phyloP scores from a whole-genome alignment of 2,888 invertebrate species.

The Steromphala cineraria region DNA sequence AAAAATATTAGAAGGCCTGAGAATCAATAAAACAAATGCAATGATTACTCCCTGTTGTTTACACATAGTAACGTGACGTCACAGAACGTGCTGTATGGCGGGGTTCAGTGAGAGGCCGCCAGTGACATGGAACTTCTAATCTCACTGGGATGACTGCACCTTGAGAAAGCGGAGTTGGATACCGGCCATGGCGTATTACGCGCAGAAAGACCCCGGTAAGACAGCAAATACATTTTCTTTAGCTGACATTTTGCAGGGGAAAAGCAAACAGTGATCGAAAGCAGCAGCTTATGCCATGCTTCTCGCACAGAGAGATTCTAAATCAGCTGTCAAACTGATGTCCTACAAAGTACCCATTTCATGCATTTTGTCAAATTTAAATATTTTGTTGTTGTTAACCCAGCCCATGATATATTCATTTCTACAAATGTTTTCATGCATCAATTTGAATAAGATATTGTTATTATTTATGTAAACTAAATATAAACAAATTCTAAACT shows the following conservation, averaged over 20 bases:
- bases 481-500: no score
- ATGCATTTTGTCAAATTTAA: no score
- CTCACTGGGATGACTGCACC: background rate
- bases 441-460: no score
- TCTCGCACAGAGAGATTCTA: no score
- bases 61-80: conserved; percentile 8
- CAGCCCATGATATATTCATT: no score
- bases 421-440: no score
- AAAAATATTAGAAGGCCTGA: no score
- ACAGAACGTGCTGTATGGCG: conserved; percentile 1
- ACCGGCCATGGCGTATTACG: background rate
- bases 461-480: no score
- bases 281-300: no score
- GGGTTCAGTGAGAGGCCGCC: background rate
- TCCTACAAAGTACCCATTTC: no score
- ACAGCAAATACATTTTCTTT: background rate
- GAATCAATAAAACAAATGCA: background rate
- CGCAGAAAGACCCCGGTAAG: background rate
- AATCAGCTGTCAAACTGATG: no score
- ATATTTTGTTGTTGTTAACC: no score
- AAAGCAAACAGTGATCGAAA: background rate
- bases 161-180: background rate
- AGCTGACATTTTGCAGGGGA: background rate
- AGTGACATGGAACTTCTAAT: background rate
- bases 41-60: background rate